phyloP scores from a whole-genome alignment of 2,113 vertebrate genomes.

The Apteryx owenii region DNA sequence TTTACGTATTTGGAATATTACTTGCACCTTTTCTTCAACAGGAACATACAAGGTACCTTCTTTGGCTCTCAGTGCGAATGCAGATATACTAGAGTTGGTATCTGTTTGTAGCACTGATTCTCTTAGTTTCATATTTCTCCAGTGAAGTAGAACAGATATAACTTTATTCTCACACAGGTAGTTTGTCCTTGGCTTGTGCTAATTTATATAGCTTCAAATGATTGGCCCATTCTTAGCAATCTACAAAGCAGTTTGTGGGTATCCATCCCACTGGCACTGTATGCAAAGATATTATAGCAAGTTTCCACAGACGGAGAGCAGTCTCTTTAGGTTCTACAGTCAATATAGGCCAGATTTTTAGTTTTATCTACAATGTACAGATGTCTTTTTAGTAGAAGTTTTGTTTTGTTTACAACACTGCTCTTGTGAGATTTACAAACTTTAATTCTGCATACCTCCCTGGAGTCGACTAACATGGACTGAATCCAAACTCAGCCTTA shows the following conservation, averaged over 20 bases:
- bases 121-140: neutral
- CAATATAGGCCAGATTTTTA: neutral
- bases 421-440: constrained; percentile 38
- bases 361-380: neutral
- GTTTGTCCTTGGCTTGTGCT: neutral
- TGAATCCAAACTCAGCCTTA: neutral
- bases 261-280: fast-evolving
- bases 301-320: neutral
- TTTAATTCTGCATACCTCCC: neutral
- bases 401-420: constrained; percentile 30
- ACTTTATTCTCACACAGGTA: neutral
- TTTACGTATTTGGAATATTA: neutral
- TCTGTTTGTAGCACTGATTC: neutral
- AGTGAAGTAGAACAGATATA: neutral
- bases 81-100: neutral
- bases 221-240: neutral
- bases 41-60: neutral
- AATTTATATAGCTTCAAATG: neutral
- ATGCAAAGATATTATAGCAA: neutral
- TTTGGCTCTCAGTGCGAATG: fast-evolving
- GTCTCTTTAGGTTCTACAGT: neutral
- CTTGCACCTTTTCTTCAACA: neutral
- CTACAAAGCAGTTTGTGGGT: neutral
- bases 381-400: neutral
- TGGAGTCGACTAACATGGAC: neutral